Percentiles rank a stretch among this genome's conserved stretches.
These are phyloP conservation scores for Takifugu bimaculatus DNA, from an alignment of 2,113 vertebrate species.

Conservation along the genomic window DNA sequence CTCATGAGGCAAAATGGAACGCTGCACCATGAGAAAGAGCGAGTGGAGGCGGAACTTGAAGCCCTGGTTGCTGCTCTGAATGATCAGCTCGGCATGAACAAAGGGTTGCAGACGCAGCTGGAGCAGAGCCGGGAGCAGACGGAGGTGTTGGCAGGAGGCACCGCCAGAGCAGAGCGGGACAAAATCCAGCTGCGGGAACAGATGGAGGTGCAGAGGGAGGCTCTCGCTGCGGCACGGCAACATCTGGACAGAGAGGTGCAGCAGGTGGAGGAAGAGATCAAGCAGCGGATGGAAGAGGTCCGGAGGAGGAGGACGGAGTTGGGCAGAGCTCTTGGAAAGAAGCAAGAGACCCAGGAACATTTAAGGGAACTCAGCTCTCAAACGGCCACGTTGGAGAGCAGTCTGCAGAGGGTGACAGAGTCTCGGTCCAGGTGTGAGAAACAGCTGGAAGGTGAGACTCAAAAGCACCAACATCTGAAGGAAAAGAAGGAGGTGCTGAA, in stretches of 20 bases:
- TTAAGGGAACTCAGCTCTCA: slow-evolving; percentile 8
- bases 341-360: not conserved
- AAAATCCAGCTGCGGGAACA: slow-evolving; percentile 3
- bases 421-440: slow-evolving; percentile 15
- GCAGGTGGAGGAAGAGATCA: not conserved
- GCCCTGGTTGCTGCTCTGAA: slow-evolving; percentile 22
- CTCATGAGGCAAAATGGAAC: slow-evolving; percentile 56
- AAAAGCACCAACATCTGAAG: slow-evolving; percentile 13
- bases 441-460: slow-evolving; percentile 19
- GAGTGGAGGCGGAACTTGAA: slow-evolving; percentile 4
- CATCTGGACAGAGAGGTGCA: slow-evolving; percentile 8
- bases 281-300: slow-evolving; percentile 4
- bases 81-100: slow-evolving; percentile 20
- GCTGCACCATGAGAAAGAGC: not conserved
- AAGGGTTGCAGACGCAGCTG: slow-evolving; percentile 29
- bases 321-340: slow-evolving; percentile 1
- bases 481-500: slow-evolving; percentile 22
- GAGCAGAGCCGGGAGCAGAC: slow-evolving; percentile 4
- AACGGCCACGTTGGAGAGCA: slow-evolving; percentile 6
- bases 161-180: not conserved
- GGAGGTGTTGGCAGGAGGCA: slow-evolving; percentile 18
- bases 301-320: slow-evolving; percentile 2
- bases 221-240: not conserved
- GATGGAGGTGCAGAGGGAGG: slow-evolving; percentile 21
- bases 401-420: not conserved